A percentile compares a stretch with the other conserved stretches of the same genome.
These are phyloP conservation scores for Sebastes hubbsi DNA, from an alignment of 2,797 vertebrate genomes.

Conservation along the genomic window DNA sequence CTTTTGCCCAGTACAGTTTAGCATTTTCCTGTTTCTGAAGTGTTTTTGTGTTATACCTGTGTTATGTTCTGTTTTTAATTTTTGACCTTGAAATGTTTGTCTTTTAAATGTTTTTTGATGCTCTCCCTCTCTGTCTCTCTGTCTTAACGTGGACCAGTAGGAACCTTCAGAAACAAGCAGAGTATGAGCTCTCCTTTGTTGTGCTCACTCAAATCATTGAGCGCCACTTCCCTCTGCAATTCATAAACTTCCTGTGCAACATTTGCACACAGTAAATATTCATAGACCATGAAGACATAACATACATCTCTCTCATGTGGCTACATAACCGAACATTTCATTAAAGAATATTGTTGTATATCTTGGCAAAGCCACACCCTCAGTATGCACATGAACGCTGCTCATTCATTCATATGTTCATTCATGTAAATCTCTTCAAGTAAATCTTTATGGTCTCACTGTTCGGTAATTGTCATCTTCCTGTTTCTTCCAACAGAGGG, in stretches of 20 bases:
- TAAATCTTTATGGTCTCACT: background rate
- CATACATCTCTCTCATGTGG: slow-evolving; percentile 54
- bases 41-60: background rate
- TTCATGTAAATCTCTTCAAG: slow-evolving; percentile 9
- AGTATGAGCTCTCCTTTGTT: slow-evolving; percentile 82
- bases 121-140: slow-evolving; percentile 67
- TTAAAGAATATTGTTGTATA: slow-evolving; percentile 18
- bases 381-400: slow-evolving; percentile 52
- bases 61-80: background rate
- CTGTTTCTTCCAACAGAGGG: slow-evolving; percentile 81
- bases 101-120: slow-evolving; percentile 52
- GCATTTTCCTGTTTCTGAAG: slow-evolving; percentile 18
- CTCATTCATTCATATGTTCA: slow-evolving; percentile 57
- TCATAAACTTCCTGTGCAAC: slow-evolving; percentile 42
- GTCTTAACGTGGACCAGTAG: slow-evolving; percentile 77
- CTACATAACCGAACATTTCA: slow-evolving; percentile 56
- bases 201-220: slow-evolving; percentile 71
- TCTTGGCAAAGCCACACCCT: slow-evolving; percentile 17
- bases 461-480: slow-evolving; percentile 8
- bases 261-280: slow-evolving; percentile 31
- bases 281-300: slow-evolving; percentile 62
- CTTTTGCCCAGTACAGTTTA: slow-evolving; percentile 1
- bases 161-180: slow-evolving; percentile 89
- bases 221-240: slow-evolving; percentile 49
- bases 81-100: slow-evolving; percentile 35